Base-by-base conservation (phyloP, 2,888 invertebrate genomes). In the Chrysodeixis includens region DNA sequence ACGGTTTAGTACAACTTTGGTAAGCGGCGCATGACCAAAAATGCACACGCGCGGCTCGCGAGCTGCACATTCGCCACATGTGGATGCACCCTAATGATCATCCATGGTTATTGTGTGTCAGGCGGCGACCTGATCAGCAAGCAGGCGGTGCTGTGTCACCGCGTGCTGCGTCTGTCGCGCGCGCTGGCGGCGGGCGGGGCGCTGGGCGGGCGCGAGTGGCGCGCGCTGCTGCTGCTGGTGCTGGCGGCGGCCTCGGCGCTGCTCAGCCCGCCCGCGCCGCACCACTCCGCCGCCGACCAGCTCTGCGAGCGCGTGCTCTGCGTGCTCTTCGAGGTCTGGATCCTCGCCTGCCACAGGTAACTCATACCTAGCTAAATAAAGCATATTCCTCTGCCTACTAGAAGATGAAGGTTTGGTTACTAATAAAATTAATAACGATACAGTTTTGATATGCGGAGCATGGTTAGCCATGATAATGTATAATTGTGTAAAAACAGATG, bases 201-300 rank as follows among this genome's bases (percentile, higher is more conserved):
- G 18, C 95, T 99, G 82, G 97, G 98, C 57, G 95, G 97, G 20
- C 97, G 97, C 79, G 99, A 99, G 8, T 99, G 99, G 99, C 97
- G 98, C 86, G 96, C 98, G 1, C 90, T 99, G 44, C 95, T 99
- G 56, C 93, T 98, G 66, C 98, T 99, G 91, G 95, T 99, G 74
- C 95, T 99, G 69, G 88, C 92, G 0, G 94, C 99, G 40, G 99
- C 99, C 86, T 98, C 99, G 79, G 98, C 98, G 9, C 95, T 99
- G 46, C 95, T 99, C 69, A 97, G 99, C 1, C 99, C 99, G 26
- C 99, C 99, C 7, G 98, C 98, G 6, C 97, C 98, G 32, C 98
- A 98, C 93, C 99, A 99, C 92, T 98, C 99, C 85, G 98, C 98
- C n/a, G 98, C 98, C 0, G 99, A 99, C 89, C 99, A 99, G 88